Base-by-base conservation (phyloP, 2,113 vertebrate genomes). In the Pungitius pungitius region DNA sequence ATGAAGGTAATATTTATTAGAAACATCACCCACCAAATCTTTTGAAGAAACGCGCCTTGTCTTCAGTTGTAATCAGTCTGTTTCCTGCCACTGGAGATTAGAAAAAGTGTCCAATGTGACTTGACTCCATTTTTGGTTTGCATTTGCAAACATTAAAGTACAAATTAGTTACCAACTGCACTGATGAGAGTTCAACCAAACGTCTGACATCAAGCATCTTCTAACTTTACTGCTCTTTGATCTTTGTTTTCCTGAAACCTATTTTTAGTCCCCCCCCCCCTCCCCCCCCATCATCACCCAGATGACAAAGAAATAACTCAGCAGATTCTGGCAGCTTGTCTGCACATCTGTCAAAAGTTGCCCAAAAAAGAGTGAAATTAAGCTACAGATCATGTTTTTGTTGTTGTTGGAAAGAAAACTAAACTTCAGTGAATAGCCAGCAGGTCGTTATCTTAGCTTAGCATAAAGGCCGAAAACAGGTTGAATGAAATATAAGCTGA, bases 91-190 rank as follows among this genome's bases (percentile, higher is more conserved):
- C 86, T 94, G 94, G 93, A 95, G 79, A 92, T 96, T 78, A 94
- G 94, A 88, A 93, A 95, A 69, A 94, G 94, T 73, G 89, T 95
- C 73, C 93, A 94, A 24, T 93, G 94, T 84, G 92, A 96, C 80
- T 96, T 85, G 90, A 94, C 81, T 59, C 69, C 51, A 24, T 71
- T 70, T 18, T 26, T 35, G 35, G 27, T 27, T 9, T 73, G 18
- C 3, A 1, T 62, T 26, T 45, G 20, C 37, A 81, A 72, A 37
- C 18, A 58, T 58, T 27, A 70, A 40, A 35, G 14, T 11, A 11
- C 13, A 60, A 54, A 75, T 40, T 33, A 47, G 14, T 26, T 27
- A 17, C 33, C 17, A 8, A 52, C 18, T 30, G 42, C 45, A 55
- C 56, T 15, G 52, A 82, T 49, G 43, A 47, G 24, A 11, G 22